Percentiles rank a stretch among this genome's conserved stretches.
Conservation (phyloP, 2,888 invertebrate genomes). For the Sicus ferrugineus region DNA sequence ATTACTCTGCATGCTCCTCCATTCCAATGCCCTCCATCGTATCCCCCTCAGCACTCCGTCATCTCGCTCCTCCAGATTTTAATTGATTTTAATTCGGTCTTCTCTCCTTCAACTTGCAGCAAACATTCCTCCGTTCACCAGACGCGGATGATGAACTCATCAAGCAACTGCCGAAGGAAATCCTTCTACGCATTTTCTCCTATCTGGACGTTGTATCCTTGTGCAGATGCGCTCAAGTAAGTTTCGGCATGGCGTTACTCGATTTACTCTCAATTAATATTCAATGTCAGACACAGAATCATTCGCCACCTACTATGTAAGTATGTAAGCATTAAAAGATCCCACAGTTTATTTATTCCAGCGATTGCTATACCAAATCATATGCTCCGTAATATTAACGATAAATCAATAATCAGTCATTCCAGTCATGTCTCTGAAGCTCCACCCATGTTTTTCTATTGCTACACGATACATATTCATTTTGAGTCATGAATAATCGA, state of each 20-base stretch:
- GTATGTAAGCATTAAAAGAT: neutral
- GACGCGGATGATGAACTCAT: slow-evolving; percentile 65
- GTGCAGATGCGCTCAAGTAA: slow-evolving; percentile 93
- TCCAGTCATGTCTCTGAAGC: neutral
- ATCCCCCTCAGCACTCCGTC: neutral
- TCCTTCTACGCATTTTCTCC: slow-evolving; percentile 91
- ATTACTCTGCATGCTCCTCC: too few species aligned
- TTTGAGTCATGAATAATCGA: slow-evolving; percentile 7
- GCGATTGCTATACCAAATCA: too few species aligned
- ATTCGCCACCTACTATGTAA: neutral
- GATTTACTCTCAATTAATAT: neutral
- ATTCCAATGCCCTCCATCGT: neutral
- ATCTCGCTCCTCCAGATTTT: neutral
- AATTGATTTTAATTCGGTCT: neutral
- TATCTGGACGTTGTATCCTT: slow-evolving; percentile 95
- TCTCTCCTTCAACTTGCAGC: slow-evolving; percentile 48
- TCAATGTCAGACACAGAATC: neutral
- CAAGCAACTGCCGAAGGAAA: slow-evolving; percentile 92
- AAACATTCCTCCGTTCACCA: slow-evolving; percentile 64
- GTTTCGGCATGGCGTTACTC: slow-evolving; percentile 48
- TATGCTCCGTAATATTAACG: too few species aligned
- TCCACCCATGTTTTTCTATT: neutral
- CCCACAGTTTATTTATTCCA: too few species aligned
- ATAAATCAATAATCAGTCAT: too few species aligned
- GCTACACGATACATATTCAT: neutral